Evolutionary conservation across 1,140 invertebrate species (phyloP).

Genomic region (Colletes gigas): DNA sequence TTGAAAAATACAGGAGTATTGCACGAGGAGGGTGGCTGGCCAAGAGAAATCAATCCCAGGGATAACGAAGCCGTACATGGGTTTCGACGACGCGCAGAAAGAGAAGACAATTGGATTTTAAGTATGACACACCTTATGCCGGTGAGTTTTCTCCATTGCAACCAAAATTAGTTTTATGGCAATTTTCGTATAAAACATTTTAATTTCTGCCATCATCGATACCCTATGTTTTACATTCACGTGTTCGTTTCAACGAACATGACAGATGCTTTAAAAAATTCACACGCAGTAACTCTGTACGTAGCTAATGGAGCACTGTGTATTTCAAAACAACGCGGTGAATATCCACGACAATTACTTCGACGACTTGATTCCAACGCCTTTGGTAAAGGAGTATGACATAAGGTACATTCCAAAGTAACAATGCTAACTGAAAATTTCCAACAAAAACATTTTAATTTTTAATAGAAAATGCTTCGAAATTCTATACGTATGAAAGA

Average conservation of each 20-base stretch:
- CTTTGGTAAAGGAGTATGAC: conserved; percentile 81
- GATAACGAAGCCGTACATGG: conserved; percentile 93
- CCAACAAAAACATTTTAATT: too few species aligned
- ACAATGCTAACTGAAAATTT: not conserved
- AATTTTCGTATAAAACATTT: not conserved
- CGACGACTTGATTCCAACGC: conserved; percentile 84
- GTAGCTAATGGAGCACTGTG: conserved; percentile 90
- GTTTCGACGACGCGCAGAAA: conserved; percentile 95
- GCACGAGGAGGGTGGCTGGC: conserved; percentile 97
- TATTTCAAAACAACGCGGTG: conserved; percentile 93
- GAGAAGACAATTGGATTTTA: conserved; percentile 93
- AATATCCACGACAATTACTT: conserved; percentile 95
- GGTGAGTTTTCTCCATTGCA: conserved; percentile 50
- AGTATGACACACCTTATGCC: conserved; percentile 87
- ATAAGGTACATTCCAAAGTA: conserved; percentile 62
- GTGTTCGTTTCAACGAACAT: too few species aligned
- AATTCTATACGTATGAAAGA: too few species aligned
- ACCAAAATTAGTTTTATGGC: too few species aligned
- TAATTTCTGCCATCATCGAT: too few species aligned
- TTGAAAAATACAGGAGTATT: conserved; percentile 89
- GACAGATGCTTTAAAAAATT: not conserved
- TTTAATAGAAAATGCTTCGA: too few species aligned
- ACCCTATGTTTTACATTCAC: too few species aligned
- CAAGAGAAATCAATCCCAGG: conserved; percentile 93
- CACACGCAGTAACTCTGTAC: conserved; percentile 11